Percentiles rank a stretch among this genome's conserved stretches.
Conservation (phyloP, 1,140 invertebrate genomes). For the Magallana angulata region DNA sequence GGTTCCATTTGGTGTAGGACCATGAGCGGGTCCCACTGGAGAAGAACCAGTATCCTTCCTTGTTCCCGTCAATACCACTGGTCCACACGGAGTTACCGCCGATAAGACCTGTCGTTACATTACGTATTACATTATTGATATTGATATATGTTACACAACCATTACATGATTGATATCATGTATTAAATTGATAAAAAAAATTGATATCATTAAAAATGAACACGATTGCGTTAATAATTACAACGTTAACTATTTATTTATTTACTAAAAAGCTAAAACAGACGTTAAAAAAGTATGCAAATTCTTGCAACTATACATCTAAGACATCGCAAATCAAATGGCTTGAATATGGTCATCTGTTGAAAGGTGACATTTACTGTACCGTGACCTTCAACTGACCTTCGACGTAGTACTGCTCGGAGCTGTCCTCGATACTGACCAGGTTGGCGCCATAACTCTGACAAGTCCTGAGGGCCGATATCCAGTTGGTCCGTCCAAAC, state of each 20-base stretch:
- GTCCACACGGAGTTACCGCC: constrained; percentile 15
- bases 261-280: too few species aligned
- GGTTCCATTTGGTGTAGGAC: constrained; percentile 14
- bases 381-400: neutral
- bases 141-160: too few species aligned
- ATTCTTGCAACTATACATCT: too few species aligned
- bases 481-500: neutral
- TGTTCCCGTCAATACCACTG: constrained; percentile 19
- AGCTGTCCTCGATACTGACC: neutral
- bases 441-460: neutral
- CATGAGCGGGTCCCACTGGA: neutral
- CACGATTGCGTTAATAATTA: too few species aligned
- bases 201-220: neutral
- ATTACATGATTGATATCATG: too few species aligned
- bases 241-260: too few species aligned
- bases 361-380: too few species aligned
- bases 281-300: too few species aligned
- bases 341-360: too few species aligned
- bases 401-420: neutral
- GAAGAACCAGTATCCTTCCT: constrained; percentile 16
- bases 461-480: neutral
- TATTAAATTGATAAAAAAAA: neutral
- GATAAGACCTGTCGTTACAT: neutral
- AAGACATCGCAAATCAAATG: too few species aligned
- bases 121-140: too few species aligned